These are phyloP conservation scores for Paedocypris micromegethes DNA, from an alignment of 2,797 vertebrate genomes.

Conservation along the genomic window DNA sequence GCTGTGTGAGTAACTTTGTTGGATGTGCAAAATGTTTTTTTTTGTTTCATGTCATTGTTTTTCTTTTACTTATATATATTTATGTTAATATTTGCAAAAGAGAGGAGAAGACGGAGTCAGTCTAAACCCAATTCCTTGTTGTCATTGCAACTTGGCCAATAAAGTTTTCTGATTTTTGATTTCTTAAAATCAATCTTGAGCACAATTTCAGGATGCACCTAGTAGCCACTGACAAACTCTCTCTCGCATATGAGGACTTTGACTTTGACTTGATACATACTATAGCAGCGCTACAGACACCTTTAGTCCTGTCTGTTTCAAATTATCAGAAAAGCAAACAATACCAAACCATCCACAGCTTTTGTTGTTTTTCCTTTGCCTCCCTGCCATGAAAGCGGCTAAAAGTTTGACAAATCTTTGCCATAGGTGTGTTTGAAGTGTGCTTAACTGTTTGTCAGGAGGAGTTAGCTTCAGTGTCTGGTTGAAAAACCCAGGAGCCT, in stretches of 20 bases:
- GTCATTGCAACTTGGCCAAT: no score
- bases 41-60: no score
- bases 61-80: no score
- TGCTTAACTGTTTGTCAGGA: slow-evolving; percentile 63
- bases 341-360: slow-evolving; percentile 52
- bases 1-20: no score
- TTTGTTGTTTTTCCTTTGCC: slow-evolving; percentile 54
- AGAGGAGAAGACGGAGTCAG: no score
- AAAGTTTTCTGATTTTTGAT: no score
- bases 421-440: slow-evolving; percentile 58
- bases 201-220: no score
- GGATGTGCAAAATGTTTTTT: no score
- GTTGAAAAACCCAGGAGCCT: slow-evolving; percentile 51
- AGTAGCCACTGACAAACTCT: slow-evolving; percentile 51
- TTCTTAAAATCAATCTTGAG: no score
- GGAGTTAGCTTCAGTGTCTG: slow-evolving; percentile 60
- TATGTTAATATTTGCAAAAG: no score
- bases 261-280: no score
- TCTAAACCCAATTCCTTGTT: no score
- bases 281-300: slow-evolving; percentile 18
- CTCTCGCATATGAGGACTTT: neutral
- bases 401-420: slow-evolving; percentile 62
- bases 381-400: slow-evolving; percentile 36
- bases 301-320: slow-evolving; percentile 57
- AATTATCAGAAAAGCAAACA: slow-evolving; percentile 60